Conservation (phyloP, 2,113 vertebrate genomes). For the Poecilia latipinna region DNA sequence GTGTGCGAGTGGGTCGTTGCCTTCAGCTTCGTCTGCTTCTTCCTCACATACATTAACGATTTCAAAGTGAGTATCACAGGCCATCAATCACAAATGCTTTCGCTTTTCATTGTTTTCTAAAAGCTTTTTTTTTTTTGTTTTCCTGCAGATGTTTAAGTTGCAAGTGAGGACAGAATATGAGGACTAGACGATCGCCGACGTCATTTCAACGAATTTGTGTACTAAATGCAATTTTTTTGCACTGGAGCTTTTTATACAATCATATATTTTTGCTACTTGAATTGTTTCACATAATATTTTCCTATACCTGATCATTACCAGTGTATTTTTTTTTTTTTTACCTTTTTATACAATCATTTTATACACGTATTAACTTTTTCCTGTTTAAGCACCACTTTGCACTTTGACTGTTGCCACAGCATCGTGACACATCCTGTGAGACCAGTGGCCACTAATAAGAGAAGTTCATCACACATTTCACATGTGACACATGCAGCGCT, state of each 20-base stretch:
- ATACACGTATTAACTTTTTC: background rate
- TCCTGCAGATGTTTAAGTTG: conserved; percentile 72
- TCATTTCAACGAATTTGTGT: background rate
- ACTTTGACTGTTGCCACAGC: conserved; percentile 45
- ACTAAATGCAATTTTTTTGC: conserved; percentile 12
- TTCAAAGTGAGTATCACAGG: conserved; percentile 87
- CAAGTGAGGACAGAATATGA: conserved; percentile 40
- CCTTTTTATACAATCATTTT: conserved; percentile 20
- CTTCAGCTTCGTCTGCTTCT: conserved; percentile 93
- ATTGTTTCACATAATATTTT: background rate
- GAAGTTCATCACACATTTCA: conserved; percentile 37
- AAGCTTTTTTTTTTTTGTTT: background rate
- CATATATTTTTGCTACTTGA: conserved; percentile 1
- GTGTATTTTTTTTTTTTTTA: conserved; percentile 8
- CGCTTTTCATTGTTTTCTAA: background rate
- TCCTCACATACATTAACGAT: conserved; percentile 91
- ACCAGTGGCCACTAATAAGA: conserved; percentile 22
- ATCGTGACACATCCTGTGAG: conserved; percentile 2
- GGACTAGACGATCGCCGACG: conserved; percentile 9
- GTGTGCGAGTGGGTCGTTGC: conserved; percentile 93
- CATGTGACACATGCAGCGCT: conserved; percentile 20
- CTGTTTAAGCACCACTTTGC: conserved; percentile 24
- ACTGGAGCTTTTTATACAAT: background rate
- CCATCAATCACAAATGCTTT: background rate
- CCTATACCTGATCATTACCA: background rate